Percentiles rank a stretch among this genome's conserved stretches.
These are phyloP conservation scores for Drosophila lini DNA, from an alignment of 1,140 invertebrate species.

Conservation along the genomic window DNA sequence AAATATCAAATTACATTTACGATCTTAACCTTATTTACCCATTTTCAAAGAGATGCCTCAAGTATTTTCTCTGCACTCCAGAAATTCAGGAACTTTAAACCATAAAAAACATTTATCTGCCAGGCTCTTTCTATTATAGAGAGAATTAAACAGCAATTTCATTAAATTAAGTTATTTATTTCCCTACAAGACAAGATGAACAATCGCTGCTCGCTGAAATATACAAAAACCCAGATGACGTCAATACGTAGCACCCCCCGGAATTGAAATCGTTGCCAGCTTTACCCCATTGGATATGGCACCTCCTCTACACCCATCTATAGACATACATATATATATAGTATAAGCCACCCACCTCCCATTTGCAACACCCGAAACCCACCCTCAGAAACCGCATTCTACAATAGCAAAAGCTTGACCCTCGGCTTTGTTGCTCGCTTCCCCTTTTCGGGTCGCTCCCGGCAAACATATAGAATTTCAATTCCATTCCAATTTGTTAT, in stretches of 20 bases:
- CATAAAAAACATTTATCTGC: neutral
- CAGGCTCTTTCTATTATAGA: neutral
- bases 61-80: neutral
- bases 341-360: constrained; percentile 8
- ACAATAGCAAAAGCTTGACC: constrained; percentile 42
- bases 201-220: constrained; percentile 6
- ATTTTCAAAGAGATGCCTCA: neutral
- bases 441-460: constrained; percentile 46
- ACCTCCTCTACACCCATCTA: constrained; percentile 10
- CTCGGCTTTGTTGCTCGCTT: constrained; percentile 54
- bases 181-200: neutral
- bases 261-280: constrained; percentile 24
- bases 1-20: constrained; percentile 5
- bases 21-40: neutral
- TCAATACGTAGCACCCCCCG: constrained; percentile 45
- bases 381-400: constrained; percentile 34
- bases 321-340: neutral
- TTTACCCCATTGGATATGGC: constrained; percentile 12
- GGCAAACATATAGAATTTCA: constrained; percentile 75
- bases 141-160: constrained; percentile 3
- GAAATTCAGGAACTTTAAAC: neutral
- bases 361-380: constrained; percentile 2
- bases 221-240: constrained; percentile 30
- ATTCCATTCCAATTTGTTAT: constrained; percentile 71
- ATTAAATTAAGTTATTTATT: constrained; percentile 14